phyloP scores from a whole-genome alignment of 2,113 vertebrate genomes.

The Eleginops maclovinus region DNA sequence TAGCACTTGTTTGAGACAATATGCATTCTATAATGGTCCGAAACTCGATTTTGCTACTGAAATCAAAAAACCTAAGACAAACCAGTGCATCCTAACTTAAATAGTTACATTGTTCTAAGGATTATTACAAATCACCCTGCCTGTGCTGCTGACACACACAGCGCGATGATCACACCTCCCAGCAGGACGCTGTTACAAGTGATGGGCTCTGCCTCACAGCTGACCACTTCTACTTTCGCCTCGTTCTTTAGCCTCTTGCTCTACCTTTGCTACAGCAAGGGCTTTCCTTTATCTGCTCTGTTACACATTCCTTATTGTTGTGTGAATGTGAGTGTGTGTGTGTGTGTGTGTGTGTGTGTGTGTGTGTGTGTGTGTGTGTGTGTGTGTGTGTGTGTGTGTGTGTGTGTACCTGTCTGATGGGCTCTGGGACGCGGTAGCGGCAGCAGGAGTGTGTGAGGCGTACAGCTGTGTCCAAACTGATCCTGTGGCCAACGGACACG shows the following conservation, averaged over 20 bases:
- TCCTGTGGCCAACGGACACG: slow-evolving; percentile 91
- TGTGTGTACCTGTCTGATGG: slow-evolving; percentile 90
- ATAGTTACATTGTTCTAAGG: not conserved
- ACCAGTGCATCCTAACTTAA: slow-evolving; percentile 9
- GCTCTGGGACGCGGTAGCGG: slow-evolving; percentile 90
- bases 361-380: slow-evolving; percentile 13
- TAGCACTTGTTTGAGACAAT: not conserved
- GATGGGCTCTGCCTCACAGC: slow-evolving; percentile 15
- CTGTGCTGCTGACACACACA: slow-evolving; percentile 12
- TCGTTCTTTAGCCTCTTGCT: not conserved
- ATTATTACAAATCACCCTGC: slow-evolving; percentile 4
- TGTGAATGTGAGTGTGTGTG: not conserved
- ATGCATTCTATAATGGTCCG: not conserved
- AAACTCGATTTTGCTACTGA: no score
- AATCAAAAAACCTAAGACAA: not conserved
- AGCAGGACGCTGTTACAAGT: slow-evolving; percentile 34
- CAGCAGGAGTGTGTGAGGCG: slow-evolving; percentile 89
- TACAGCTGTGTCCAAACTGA: slow-evolving; percentile 88
- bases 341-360: not conserved
- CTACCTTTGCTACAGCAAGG: not conserved
- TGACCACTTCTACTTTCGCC: slow-evolving; percentile 6
- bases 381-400: slow-evolving; percentile 29
- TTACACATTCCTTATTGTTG: not conserved
- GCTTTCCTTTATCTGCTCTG: not conserved
- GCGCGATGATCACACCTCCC: slow-evolving; percentile 38